Conservation (phyloP, 2,888 invertebrate genomes). For the Callyntrura sp. region DNA sequence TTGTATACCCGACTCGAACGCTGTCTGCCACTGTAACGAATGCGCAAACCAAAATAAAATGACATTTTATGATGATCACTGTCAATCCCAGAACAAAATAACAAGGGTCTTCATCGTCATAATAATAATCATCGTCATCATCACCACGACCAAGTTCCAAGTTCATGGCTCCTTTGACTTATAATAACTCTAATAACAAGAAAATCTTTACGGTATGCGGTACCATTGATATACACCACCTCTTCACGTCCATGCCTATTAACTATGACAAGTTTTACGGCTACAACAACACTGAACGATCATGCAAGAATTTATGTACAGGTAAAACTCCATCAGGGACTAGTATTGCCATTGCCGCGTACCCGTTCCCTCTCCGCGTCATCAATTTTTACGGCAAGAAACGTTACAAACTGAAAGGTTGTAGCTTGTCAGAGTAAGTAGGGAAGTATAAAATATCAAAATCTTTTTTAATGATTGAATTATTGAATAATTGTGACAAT, state of each 20-base stretch:
- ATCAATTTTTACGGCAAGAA: background rate
- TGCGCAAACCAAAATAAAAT: constrained; percentile 51
- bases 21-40: constrained; percentile 22
- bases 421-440: background rate
- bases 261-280: constrained; percentile 43
- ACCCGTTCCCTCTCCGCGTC: background rate
- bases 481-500: constrained; percentile 19
- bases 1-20: background rate
- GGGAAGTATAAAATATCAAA: background rate
- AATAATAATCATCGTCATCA: background rate
- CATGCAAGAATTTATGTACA: background rate
- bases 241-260: background rate
- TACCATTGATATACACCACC: background rate
- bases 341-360: background rate
- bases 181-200: constrained; percentile 7
- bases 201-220: background rate
- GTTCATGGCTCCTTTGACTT: constrained; percentile 58
- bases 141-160: background rate
- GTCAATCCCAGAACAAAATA: constrained; percentile 39
- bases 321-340: constrained; percentile 7
- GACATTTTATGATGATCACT: constrained; percentile 64
- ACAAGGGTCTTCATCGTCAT: constrained; percentile 46
- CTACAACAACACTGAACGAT: background rate
- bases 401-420: background rate
- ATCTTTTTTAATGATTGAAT: background rate